Base-by-base conservation (phyloP, 2,888 invertebrate species). In the Drosophila engyochracea region DNA sequence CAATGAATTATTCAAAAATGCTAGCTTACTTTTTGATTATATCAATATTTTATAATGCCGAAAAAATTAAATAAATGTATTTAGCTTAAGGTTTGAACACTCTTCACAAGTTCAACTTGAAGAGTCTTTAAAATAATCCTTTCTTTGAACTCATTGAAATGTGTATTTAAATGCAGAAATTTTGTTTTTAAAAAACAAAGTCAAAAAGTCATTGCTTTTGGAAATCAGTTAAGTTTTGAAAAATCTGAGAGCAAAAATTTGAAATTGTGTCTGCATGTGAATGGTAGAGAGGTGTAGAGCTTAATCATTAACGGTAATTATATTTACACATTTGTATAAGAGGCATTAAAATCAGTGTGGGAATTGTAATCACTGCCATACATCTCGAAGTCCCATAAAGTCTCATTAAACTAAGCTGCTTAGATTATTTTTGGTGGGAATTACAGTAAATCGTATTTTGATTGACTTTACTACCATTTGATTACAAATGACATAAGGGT, bases 361-460 rank as follows among this genome's bases (percentile, higher is more conserved):
- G 47, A 47, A 47, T 16, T 16, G 16, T 4, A 4, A 25, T 47
- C 25, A 47, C 0, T 9, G 28, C 16, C 9, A 1, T 1, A 3
- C 25, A 49, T 49, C 28, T 25, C 22, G 14, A 3, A 47, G 5
- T 30, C 19, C 9, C 25, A 10, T 5, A 10, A 19, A 30, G 31
- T 14, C 53, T 7, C 19, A 51, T 51, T 51, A 51, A 37, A 25
- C 25, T 19, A 55, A 55, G 37, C 55, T 19, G 25, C 57, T 39
- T 39, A n/a, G 9, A n/a, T 58, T 16, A 4, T 22, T 58, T 16
- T 41, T 22, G 22, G 2, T 57, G 39, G n/a, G 3, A 5, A 14
- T n/a, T 9, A 4, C 30, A n/a, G 9, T 41, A 14, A 41, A 41
- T 25, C 3, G n/a, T 33, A 3, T 16, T 6, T 39, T 57, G 7